Percentiles rank a stretch among this genome's conserved stretches.
Evolutionary conservation across 2,113 vertebrate species (phyloP).

Genomic region (Nannospalax galili): DNA sequence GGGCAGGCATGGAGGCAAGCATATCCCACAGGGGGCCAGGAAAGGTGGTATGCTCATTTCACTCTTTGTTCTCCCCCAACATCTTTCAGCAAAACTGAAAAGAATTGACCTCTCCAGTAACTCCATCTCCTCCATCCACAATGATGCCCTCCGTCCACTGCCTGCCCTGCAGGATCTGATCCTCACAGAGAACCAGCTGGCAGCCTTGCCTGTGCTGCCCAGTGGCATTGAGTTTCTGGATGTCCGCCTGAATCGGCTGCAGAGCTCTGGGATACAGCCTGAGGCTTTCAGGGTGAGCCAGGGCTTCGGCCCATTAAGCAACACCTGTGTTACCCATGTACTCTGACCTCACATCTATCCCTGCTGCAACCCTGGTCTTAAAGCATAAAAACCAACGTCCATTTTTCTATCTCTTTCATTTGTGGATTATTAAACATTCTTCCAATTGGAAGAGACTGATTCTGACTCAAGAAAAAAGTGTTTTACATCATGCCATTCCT

Average conservation of each 20-base stretch:
- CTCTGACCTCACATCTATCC: not conserved
- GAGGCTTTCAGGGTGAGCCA: slow-evolving; percentile 85
- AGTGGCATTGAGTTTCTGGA: slow-evolving; percentile 83
- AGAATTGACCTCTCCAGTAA: slow-evolving; percentile 90
- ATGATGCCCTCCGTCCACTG: slow-evolving; percentile 83
- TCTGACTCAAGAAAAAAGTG: not conserved
- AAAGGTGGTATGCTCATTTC: accelerated
- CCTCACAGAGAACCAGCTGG: slow-evolving; percentile 87
- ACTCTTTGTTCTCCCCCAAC: not conserved
- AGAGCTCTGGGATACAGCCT: slow-evolving; percentile 82
- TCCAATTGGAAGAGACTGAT: not conserved
- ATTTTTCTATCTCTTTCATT: not conserved
- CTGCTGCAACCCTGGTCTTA: not conserved
- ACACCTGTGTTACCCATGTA: not conserved
- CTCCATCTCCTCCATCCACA: slow-evolving; percentile 83
- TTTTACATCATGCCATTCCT: not conserved
- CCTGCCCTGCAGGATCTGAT: slow-evolving; percentile 87
- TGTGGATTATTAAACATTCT: not conserved
- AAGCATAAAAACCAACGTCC: not conserved
- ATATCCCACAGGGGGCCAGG: accelerated
- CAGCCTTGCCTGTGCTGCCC: slow-evolving; percentile 86
- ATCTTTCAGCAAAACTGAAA: slow-evolving; percentile 86
- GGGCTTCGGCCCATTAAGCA: accelerated
- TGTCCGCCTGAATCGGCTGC: slow-evolving; percentile 85
- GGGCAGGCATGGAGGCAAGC: not conserved